phyloP scores from a whole-genome alignment of 23 tunicate genomes.

The Phallusia fumigata region DNA sequence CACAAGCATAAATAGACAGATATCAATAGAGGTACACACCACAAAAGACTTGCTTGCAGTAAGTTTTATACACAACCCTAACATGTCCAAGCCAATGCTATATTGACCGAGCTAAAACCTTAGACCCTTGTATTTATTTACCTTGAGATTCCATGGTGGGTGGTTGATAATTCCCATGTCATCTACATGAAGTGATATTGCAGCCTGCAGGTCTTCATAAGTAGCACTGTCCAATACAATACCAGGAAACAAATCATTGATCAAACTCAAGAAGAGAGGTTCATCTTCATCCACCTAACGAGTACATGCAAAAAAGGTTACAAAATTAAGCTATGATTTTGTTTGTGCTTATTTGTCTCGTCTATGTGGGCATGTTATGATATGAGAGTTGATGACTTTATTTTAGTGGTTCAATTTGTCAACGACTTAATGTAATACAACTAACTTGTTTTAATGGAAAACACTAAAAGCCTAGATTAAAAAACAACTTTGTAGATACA shows the following conservation, averaged over 20 bases:
- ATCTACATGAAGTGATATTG: slow-evolving; percentile 65
- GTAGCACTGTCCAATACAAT: slow-evolving; percentile 93
- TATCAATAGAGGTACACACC: too few species aligned
- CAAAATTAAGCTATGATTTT: too few species aligned
- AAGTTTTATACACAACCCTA: background rate
- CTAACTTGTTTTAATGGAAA: too few species aligned
- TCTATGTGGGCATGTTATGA: too few species aligned
- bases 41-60: too few species aligned
- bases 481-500: background rate
- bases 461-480: background rate
- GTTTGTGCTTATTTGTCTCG: too few species aligned
- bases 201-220: slow-evolving; percentile 87
- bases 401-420: too few species aligned
- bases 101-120: too few species aligned
- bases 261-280: slow-evolving; percentile 90
- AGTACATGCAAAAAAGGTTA: background rate
- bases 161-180: slow-evolving; percentile 96
- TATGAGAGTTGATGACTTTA: too few species aligned
- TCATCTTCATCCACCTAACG: slow-evolving; percentile 98
- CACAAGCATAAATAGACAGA: background rate
- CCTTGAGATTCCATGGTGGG: slow-evolving; percentile 99
- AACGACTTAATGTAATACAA: too few species aligned
- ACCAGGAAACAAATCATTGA: slow-evolving; percentile 97
- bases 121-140: background rate
- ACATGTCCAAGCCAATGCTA: background rate